Evolutionary conservation across 2,888 invertebrate genomes (phyloP), one percentile per base, ranked within the genome.

Genomic region (Lepas anatifera): DNA sequence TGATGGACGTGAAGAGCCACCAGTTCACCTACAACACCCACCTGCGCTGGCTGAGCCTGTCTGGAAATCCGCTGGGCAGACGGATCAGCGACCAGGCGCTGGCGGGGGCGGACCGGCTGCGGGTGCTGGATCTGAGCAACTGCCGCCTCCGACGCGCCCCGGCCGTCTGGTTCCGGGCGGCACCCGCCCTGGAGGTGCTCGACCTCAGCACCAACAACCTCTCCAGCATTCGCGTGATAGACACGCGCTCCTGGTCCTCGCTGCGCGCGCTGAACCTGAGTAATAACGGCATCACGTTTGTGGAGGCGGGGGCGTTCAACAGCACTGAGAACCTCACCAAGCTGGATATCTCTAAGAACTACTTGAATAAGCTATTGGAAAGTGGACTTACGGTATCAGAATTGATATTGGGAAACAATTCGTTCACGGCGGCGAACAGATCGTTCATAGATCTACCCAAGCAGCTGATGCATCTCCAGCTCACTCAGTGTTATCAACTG

Each of bases 241-340:
- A 72, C 46, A 46, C 72, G 25, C 69, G 27, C 29, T 69, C 69
- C 64, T 46, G 73, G 48, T 48, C 64, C n/a, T 58, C 70, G 39
- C 70, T 73, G 43, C 41, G 37, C 6, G 63, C 69, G 46, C 72
- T 74, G 25, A 66, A 73, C 72, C 73, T 74, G 32, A 70, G 71
- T 67, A 71, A 68, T 63, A 74, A 73, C 68, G 70, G 68, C 27
- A 70, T 74, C 58, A 70, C 72, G 41, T 70, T 70, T 67, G 71
- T 74, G 68, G 71, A 72, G 70, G 70, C 69, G 37, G 70, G 72
- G 66, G 73, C 73, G 70, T 74, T 74, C 68, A 48, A 69, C 41
- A 69, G 68, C 58, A 43, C 72, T 43, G 39, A 70, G 25, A 72
- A 71, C 69, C 71, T 74, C 39, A 50, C 73, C 25, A 52, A 48